Conservation (phyloP, 2,888 invertebrate species). For the Drosophila silvestris region DNA sequence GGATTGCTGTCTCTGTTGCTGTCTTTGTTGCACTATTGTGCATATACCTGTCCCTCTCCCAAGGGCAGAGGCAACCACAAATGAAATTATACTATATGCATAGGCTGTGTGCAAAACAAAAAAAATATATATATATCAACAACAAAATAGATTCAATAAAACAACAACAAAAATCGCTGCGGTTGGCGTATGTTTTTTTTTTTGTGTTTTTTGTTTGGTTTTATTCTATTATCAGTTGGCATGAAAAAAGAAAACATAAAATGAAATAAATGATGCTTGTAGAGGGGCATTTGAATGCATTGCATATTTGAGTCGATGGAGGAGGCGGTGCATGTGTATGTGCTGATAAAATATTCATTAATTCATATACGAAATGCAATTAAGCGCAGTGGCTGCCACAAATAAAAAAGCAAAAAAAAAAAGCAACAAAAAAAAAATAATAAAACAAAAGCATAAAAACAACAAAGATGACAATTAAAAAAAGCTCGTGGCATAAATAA, state of each 20-base stretch:
- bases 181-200: conserved; percentile 66
- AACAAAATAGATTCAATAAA: conserved; percentile 40
- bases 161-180: conserved; percentile 54
- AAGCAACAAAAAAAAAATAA: conserved; percentile 32
- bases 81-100: conserved; percentile 77
- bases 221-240: conserved; percentile 74
- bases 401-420: conserved; percentile 50
- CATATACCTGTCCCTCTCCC: conserved; percentile 22
- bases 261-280: conserved; percentile 65
- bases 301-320: conserved; percentile 54
- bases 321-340: conserved; percentile 38
- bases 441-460: conserved; percentile 17
- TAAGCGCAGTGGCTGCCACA: conserved; percentile 78
- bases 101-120: conserved; percentile 38
- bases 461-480: conserved; percentile 52
- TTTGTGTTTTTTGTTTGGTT: conserved; percentile 17
- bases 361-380: conserved; percentile 82
- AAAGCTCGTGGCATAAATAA: conserved; percentile 65
- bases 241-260: conserved; percentile 44
- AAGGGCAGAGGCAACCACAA: conserved; percentile 56
- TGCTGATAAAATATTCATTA: conserved; percentile 81
- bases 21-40: conserved; percentile 19
- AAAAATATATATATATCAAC: conserved; percentile 30
- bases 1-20: conserved; percentile 3
- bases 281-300: conserved; percentile 31